phyloP scores from a whole-genome alignment of 2,113 vertebrate species.

The Podarcis muralis region DNA sequence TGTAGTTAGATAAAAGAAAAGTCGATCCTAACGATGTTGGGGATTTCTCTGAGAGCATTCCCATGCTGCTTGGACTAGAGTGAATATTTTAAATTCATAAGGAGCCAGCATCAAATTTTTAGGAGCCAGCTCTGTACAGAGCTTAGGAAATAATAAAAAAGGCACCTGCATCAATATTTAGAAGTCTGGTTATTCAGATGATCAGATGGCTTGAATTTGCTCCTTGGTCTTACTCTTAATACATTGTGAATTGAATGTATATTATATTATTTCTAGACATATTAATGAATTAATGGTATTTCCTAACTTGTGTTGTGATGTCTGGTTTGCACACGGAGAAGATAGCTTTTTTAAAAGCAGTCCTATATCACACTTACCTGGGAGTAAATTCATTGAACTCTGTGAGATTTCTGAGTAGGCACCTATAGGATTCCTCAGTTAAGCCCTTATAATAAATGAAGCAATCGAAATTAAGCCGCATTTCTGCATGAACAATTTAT shows the following conservation, averaged over 20 bases:
- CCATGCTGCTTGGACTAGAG: not conserved
- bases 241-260: not conserved
- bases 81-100: not conserved
- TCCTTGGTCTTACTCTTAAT: not conserved
- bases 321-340: constrained; percentile 16
- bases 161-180: not conserved
- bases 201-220: not conserved
- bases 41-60: constrained; percentile 51
- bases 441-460: constrained; percentile 58
- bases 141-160: not conserved
- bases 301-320: constrained; percentile 32
- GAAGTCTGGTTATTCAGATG: not conserved
- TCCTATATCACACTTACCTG: not conserved
- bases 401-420: not conserved
- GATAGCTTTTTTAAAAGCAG: not conserved
- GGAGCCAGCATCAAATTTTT: not conserved
- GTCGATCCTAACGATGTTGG: constrained; percentile 15
- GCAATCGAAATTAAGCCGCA: constrained; percentile 72
- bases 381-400: not conserved
- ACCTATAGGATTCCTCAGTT: constrained; percentile 15
- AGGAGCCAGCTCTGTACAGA: not conserved
- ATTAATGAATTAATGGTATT: constrained; percentile 1
- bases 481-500: constrained; percentile 75
- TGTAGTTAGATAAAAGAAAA: constrained; percentile 51
- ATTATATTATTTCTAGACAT: not conserved